These are phyloP conservation scores for Silurus aristotelis DNA, from an alignment of 2,797 vertebrate species.

Conservation along the genomic window DNA sequence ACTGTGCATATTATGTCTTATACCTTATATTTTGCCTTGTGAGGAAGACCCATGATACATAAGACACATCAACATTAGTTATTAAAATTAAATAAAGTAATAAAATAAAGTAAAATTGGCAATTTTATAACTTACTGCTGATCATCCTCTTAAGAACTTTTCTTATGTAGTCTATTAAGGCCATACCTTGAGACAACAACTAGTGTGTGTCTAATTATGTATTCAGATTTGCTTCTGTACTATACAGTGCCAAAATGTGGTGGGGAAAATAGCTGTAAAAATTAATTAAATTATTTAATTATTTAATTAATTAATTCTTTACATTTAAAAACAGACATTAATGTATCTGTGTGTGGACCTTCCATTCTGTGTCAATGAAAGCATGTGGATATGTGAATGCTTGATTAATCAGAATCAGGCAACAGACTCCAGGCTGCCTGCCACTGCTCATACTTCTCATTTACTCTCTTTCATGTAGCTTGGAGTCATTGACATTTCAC, in stretches of 20 bases:
- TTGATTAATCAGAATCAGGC: neutral
- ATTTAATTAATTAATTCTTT: too few relatives aligned
- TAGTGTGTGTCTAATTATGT: neutral
- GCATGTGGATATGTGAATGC: neutral
- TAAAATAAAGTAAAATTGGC: neutral
- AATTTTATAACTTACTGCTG: neutral
- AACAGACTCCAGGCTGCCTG: neutral
- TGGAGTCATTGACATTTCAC: constrained; percentile 34
- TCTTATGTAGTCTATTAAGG: neutral
- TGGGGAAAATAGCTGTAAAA: neutral
- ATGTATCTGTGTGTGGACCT: neutral
- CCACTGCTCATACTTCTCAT: constrained; percentile 6
- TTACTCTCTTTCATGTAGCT: neutral
- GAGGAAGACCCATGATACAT: neutral
- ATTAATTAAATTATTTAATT: too few relatives aligned
- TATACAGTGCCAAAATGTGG: neutral
- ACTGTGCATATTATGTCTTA: neutral
- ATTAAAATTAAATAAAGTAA: too few relatives aligned
- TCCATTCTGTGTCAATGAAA: neutral
- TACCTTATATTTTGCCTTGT: neutral
- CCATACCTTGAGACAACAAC: neutral
- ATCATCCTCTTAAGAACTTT: neutral
- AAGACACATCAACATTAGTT: neutral
- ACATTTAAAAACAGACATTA: neutral
- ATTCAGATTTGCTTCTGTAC: neutral